A percentile compares a stretch with the other conserved stretches of the same genome.
Conservation (phyloP, 2,888 invertebrate species). For the Drosophila kokeensis region DNA sequence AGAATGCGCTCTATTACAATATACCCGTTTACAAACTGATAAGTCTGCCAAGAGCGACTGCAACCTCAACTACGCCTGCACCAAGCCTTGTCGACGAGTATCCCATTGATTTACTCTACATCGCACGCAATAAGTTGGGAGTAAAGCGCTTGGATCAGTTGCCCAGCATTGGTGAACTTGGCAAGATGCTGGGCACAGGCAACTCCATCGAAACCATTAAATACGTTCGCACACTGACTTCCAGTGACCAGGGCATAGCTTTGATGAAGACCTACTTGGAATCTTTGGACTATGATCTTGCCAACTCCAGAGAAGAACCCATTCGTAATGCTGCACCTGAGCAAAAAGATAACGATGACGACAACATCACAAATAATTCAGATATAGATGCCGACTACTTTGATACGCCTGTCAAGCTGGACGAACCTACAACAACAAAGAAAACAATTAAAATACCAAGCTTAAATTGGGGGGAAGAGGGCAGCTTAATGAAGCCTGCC, state of each 20-base stretch:
- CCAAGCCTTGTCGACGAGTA: constrained; percentile 54
- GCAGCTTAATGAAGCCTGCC: constrained; percentile 62
- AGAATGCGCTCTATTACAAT: constrained; percentile 61
- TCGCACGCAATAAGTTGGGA: constrained; percentile 77
- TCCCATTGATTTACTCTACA: constrained; percentile 77
- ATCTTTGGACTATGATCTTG: constrained; percentile 69
- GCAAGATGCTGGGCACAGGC: constrained; percentile 77
- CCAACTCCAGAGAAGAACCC: constrained; percentile 12
- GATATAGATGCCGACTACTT: constrained; percentile 42
- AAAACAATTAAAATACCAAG: constrained; percentile 17
- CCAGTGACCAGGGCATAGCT: constrained; percentile 76
- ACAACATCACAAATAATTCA: constrained; percentile 40
- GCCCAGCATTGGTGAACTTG: constrained; percentile 76
- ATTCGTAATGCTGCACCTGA: constrained; percentile 8
- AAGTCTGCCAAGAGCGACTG: constrained; percentile 32
- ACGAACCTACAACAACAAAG: constrained; percentile 1
- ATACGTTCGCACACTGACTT: constrained; percentile 72
- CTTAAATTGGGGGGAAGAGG: constrained; percentile 1
- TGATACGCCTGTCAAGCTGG: constrained; percentile 7
- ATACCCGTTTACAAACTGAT: constrained; percentile 67
- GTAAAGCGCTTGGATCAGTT: constrained; percentile 71
- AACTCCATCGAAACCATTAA: constrained; percentile 74
- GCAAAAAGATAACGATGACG: constrained; percentile 33
- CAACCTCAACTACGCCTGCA: constrained; percentile 33
- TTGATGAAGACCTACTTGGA: constrained; percentile 79